These are phyloP conservation scores for Mesocricetus auratus DNA, from an alignment of 2,113 vertebrate genomes.

Conservation along the genomic window DNA sequence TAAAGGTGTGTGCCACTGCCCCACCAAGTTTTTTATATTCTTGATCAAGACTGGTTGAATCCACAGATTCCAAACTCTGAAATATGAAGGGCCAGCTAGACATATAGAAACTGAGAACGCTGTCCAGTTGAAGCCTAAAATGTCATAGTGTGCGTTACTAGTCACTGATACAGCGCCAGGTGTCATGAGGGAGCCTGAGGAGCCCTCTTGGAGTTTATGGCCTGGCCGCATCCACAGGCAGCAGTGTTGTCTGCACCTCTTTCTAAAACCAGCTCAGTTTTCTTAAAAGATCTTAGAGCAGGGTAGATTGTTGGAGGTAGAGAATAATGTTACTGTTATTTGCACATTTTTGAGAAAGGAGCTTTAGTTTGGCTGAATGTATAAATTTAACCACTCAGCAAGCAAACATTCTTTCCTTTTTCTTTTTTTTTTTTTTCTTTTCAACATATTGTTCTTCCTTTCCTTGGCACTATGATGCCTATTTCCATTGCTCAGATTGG, in stretches of 20 bases:
- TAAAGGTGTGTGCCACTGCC: neutral
- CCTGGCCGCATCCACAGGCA: neutral
- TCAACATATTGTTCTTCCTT: neutral
- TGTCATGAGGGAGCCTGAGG: neutral
- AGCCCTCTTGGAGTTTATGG: neutral
- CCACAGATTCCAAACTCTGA: neutral
- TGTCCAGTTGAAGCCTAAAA: neutral
- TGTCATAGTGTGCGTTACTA: neutral
- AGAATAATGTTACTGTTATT: conserved; percentile 17
- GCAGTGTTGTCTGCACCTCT: neutral
- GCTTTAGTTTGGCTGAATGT: conserved; percentile 56
- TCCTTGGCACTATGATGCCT: neutral
- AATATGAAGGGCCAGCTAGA: neutral
- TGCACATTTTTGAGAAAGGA: conserved; percentile 42
- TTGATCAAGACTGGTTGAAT: neutral
- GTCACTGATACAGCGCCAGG: neutral
- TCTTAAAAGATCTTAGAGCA: conserved; percentile 42
- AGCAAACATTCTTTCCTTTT: neutral
- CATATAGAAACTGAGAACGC: neutral
- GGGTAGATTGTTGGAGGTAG: neutral
- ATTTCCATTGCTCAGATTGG: conserved; percentile 20
- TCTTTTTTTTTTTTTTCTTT: neutral
- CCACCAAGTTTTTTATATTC: neutral
- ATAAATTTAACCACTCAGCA: conserved; percentile 24
- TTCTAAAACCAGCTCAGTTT: conserved; percentile 4